Conservation (phyloP, 2,888 invertebrate species). For the Drosophila infuscata region DNA sequence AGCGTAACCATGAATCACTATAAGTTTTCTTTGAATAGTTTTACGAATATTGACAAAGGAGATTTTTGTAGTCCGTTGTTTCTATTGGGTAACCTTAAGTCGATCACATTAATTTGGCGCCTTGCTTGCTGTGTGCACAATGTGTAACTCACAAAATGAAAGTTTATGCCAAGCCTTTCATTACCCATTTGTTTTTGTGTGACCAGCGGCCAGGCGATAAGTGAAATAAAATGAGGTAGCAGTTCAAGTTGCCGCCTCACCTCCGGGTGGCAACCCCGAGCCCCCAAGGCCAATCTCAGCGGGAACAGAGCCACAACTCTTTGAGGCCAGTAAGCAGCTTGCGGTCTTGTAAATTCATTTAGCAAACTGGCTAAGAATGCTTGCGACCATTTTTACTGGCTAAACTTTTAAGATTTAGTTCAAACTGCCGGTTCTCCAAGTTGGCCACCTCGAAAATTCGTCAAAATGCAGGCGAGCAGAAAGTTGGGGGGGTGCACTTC, state of each 20-base stretch:
- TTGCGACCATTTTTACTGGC: constrained; percentile 54
- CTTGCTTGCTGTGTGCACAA: constrained; percentile 8
- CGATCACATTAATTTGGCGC: background rate
- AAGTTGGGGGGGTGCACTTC: constrained; percentile 24
- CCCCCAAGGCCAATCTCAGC: background rate
- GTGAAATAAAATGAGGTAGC: constrained; percentile 73
- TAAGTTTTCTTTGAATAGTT: background rate
- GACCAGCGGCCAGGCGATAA: constrained; percentile 74
- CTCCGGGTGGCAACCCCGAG: constrained; percentile 2
- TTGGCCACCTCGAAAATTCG: constrained; percentile 63
- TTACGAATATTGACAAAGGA: background rate
- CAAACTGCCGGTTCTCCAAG: constrained; percentile 28
- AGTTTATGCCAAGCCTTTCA: constrained; percentile 73
- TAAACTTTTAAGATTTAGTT: constrained; percentile 60
- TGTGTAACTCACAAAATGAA: constrained; percentile 61
- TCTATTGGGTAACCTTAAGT: background rate
- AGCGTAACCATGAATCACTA: background rate
- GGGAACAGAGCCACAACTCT: background rate
- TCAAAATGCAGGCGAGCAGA: constrained; percentile 51
- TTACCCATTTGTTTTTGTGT: constrained; percentile 59
- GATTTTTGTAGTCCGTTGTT: background rate
- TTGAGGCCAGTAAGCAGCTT: constrained; percentile 57
- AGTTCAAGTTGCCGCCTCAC: constrained; percentile 36
- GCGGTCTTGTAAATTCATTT: constrained; percentile 70
- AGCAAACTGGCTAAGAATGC: constrained; percentile 65